Conservation (phyloP, 2,113 vertebrate species). For the Silurus asotus region DNA sequence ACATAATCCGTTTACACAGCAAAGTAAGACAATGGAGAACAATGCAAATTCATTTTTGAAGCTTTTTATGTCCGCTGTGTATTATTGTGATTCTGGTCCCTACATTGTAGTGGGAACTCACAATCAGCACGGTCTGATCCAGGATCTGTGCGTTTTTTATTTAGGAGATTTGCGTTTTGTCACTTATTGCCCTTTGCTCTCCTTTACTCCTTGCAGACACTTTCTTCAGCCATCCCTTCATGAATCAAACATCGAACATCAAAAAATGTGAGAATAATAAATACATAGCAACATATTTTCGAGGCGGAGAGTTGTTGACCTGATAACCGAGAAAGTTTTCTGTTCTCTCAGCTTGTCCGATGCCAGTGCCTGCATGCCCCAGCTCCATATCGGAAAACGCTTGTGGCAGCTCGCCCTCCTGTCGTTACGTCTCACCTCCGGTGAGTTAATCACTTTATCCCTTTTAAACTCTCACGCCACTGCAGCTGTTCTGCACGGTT, state of each 20-base stretch:
- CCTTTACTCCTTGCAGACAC: constrained; percentile 74
- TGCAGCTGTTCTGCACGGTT: constrained; percentile 17
- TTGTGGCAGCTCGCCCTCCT: constrained; percentile 87
- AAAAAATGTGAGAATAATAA: constrained; percentile 87
- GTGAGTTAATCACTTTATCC: constrained; percentile 75
- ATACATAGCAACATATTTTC: neutral
- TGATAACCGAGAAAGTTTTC: neutral
- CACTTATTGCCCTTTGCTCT: constrained; percentile 11
- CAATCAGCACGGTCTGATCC: neutral
- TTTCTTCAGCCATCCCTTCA: constrained; percentile 92
- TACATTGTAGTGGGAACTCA: neutral
- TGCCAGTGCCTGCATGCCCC: constrained; percentile 84
- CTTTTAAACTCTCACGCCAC: neutral
- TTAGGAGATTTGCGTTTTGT: neutral
- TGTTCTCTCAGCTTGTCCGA: constrained; percentile 82
- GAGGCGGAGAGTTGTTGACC: neutral
- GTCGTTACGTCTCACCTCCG: constrained; percentile 89
- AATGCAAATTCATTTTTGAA: neutral
- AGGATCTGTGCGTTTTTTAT: neutral
- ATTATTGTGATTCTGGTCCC: neutral
- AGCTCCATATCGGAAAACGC: constrained; percentile 82
- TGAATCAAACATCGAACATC: constrained; percentile 83
- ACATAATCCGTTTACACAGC: neutral
- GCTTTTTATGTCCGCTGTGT: neutral
- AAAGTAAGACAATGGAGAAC: neutral